Percentiles rank a stretch among this genome's conserved stretches.
phyloP scores from a whole-genome alignment of 1,140 invertebrate genomes.

The Colletes gigas region DNA sequence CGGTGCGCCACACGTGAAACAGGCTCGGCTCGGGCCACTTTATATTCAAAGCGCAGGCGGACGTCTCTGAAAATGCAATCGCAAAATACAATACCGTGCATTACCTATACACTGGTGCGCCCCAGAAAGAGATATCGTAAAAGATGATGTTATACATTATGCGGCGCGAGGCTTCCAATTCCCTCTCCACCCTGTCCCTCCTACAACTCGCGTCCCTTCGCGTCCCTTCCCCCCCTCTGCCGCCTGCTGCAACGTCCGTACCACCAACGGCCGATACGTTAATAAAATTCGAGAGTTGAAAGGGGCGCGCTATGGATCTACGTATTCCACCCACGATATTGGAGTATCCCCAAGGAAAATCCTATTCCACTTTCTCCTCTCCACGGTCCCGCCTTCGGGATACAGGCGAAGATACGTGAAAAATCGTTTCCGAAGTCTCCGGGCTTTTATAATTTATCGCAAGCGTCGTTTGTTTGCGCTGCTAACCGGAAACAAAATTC shows the following conservation, averaged over 20 bases:
- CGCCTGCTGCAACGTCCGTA: slow-evolving; percentile 51
- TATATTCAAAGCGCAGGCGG: slow-evolving; percentile 78
- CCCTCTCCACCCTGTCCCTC: slow-evolving; percentile 23
- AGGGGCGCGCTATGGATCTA: slow-evolving; percentile 68
- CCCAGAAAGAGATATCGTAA: slow-evolving; percentile 76
- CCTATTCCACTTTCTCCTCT: slow-evolving; percentile 64
- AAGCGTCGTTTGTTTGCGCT: slow-evolving; percentile 57
- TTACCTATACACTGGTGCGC: slow-evolving; percentile 68
- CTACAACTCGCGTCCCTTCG: slow-evolving; percentile 35
- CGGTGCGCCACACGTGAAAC: slow-evolving; percentile 58
- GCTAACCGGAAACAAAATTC: slow-evolving; percentile 54
- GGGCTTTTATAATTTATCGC: slow-evolving; percentile 67
- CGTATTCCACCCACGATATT: slow-evolving; percentile 67
- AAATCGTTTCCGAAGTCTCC: slow-evolving; percentile 63
- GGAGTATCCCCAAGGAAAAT: slow-evolving; percentile 70
- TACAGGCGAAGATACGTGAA: slow-evolving; percentile 66
- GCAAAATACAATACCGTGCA: slow-evolving; percentile 78
- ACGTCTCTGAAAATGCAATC: slow-evolving; percentile 80
- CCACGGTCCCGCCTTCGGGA: slow-evolving; percentile 46
- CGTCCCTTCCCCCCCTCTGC: neutral
- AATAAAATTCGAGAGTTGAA: slow-evolving; percentile 76
- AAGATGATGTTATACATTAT: slow-evolving; percentile 79
- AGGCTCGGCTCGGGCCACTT: slow-evolving; percentile 67
- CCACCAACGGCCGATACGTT: slow-evolving; percentile 69
- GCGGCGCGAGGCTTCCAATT: slow-evolving; percentile 69